Conservation (phyloP, 2,113 vertebrate genomes). For the Gymnobelideus leadbeateri region DNA sequence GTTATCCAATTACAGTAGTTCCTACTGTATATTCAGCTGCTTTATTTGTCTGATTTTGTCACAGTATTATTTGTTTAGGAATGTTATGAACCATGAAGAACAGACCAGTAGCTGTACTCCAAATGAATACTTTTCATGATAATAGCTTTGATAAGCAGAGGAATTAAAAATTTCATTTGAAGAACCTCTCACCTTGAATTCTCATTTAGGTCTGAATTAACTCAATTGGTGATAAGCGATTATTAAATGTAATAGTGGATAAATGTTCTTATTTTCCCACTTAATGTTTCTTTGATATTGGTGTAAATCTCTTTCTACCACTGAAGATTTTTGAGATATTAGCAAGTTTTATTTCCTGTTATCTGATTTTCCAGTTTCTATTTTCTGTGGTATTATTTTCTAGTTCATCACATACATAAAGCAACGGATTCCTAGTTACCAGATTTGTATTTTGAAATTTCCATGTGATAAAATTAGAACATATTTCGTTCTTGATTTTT, state of each 20-base stretch:
- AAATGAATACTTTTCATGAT: neutral
- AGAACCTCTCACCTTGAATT: neutral
- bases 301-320: neutral
- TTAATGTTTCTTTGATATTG: neutral
- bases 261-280: neutral
- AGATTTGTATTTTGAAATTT: neutral
- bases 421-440: neutral
- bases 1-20: neutral
- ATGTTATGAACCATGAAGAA: neutral
- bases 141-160: neutral
- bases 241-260: neutral
- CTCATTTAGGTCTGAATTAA: neutral
- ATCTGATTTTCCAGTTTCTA: neutral
- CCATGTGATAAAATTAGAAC: neutral
- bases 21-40: neutral
- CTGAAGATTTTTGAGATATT: neutral
- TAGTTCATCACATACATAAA: neutral
- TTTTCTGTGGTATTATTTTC: neutral
- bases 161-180: slow-evolving; percentile 1
- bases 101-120: neutral
- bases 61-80: neutral
- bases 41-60: neutral
- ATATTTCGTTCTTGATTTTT: neutral
- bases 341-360: neutral
- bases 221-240: neutral